Base-by-base conservation (phyloP, 2,797 vertebrate species). In the Echiichthys vipera region DNA sequence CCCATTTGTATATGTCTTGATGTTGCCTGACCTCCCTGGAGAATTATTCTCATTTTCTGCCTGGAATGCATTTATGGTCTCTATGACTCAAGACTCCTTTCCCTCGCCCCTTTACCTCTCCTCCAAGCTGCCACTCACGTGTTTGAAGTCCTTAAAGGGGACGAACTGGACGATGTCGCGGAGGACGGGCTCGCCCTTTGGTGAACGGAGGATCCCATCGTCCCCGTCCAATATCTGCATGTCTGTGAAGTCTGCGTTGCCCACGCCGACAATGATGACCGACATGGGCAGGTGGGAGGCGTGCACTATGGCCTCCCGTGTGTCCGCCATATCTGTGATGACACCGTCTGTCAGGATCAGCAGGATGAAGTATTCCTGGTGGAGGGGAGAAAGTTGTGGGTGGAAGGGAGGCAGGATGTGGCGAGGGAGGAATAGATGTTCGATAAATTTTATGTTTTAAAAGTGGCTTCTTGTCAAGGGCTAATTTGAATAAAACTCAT, bases 281-380 rank as follows among this genome's bases (percentile, higher is more conserved):
- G 98, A 99, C 98, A 99, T 99, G 87, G 98, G 98, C 6, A 99
- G 95, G 91, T 99, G 97, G 13, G 98, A 99, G 77, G 98, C 98
- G 0, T 99, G 98, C 30, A 99, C 98, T 0, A 99, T 99, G 91
- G 98, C 98, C 92, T 99, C 98, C 25, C 98, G 93, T 0, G 98
- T 99, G 93, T 99, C 98, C 0, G 98, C 98, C 98, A 99, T 99
- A 94, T 99, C 98, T 8, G 98, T 99, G 94, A 99, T 98, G 78
- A 99, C 98, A 0, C 98, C 98, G 0, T 99, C 98, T 0, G 98
- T 99, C 92, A 99, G 95, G 84, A 99, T 99, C 79, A 99, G 94
- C 81, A 99, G 85, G 93, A 99, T 99, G 92, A 99, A 99, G 86
- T 99, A 99, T 94, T 99, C 97, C 98, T 99, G 89, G 45, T 11